Base-by-base conservation (phyloP, 2,888 invertebrate species). In the Erebia ligea region DNA sequence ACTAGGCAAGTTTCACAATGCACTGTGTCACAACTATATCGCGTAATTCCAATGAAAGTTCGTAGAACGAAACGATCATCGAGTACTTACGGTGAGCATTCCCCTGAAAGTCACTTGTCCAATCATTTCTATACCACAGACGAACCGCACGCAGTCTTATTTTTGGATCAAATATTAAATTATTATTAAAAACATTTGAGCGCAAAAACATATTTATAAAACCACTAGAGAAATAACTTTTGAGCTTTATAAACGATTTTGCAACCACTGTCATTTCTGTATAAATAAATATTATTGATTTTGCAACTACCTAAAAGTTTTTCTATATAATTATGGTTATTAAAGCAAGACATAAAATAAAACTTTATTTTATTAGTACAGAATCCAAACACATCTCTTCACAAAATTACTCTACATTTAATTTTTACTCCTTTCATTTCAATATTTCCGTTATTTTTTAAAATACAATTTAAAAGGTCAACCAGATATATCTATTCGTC, bases 111-210 rank as follows among this genome's bases (percentile, higher is more conserved):
- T 62, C 52, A 58, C 62, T 17, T 67, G 66, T 66, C 67, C 40
- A 63, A 59, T 40, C 68, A 70, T 72, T 75, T 70, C 68, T 76
- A 79, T 78, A 79, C 78, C 76, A 79, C 78, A 79, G 75, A 80
- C 78, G 77, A 81, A 77, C 79, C 77, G 79, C 81, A 78, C 77
- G 80, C 84, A 85, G 86, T 84, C 86, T 85, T 86, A 79, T 82
- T 81, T 79, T 78, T 76, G 79, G 76, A 74, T 75, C 73, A 21
- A 73, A 73, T 62, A n/a, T 65, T 62, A 72, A 72, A 72, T 64
- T 50, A 68, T 69, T 70, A 66, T 45, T 61, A 45, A 71, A 59
- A 69, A 68, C 66, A 70, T 74, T 73, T 74, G 74, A 74, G 73
- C 74, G 64, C 61, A 69, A 73, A 71, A 69, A 58, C 69, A 73